Evolutionary conservation across 2,888 invertebrate genomes (phyloP), one percentile per base, ranked within the genome.

Genomic region (Parasteatoda lunata): DNA sequence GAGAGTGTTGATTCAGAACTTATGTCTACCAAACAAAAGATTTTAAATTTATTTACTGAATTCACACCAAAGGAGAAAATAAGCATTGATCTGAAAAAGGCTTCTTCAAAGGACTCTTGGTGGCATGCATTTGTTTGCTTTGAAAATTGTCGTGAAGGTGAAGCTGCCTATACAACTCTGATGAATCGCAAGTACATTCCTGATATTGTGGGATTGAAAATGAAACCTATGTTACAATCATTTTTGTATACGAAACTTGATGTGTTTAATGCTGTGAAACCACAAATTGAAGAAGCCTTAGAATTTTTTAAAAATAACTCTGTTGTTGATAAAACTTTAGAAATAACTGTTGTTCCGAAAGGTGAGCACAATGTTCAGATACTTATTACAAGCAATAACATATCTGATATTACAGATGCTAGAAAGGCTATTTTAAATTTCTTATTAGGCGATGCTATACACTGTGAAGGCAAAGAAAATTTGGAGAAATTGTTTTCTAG

Each of bases 201-300:
- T 64, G 49, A 54, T 71, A 30, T 75, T n/a, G 5, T 13, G 2
- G 49, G 49, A 66, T 66, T 80, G 1, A 6, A 69, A 45, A 15
- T 84, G 13, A 84, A 88, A 48, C 77, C 84, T 48, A 47, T 15
- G 13, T 54, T 88, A 5, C 72, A 84, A 54, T 65, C 78, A 15
- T 72, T 13, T 59, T 30, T 84, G n/a, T 81, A 65, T 72, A 84
- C 84, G 45, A 80, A 77, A 68, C n/a, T 11, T 5, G 75, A 84
- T 64, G 68, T 84, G 9, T 88, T 81, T 77, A 45, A 48, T 9
- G 81, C 65, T 4, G 48, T 88, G 11, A 84, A 88, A 84, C 72
- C 59, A 5, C 80, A 84, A 72, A 72, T 88, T 51, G 73, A 84
- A 4, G 84, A 88, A 69, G 88, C 88, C 49, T 68, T 88, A n/a